Evolutionary conservation across 2,113 vertebrate genomes (phyloP).

Genomic region (Zootoca vivipara): DNA sequence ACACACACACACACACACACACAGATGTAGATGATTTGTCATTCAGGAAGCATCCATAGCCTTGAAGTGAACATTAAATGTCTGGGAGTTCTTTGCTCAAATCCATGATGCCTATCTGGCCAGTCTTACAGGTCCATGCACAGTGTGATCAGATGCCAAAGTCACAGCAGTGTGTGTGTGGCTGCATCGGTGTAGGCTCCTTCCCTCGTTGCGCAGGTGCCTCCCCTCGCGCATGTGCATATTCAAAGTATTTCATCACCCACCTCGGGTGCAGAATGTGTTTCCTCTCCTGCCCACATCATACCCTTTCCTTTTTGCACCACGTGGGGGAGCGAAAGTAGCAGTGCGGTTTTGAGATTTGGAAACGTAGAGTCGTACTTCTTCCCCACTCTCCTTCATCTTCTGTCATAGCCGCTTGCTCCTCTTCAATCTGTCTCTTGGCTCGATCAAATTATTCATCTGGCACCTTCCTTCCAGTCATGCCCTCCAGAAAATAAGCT

Average conservation of each 20-base stretch:
- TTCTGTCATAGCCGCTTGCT: neutral
- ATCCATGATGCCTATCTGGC: neutral
- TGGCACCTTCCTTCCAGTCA: neutral
- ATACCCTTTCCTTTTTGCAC: neutral
- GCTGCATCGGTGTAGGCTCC: neutral
- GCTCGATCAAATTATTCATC: neutral
- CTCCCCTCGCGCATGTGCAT: neutral
- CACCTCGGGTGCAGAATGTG: too few relatives aligned
- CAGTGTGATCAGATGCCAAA: too few relatives aligned
- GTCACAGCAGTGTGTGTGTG: neutral
- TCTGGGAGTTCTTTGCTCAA: neutral
- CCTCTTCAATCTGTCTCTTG: too few relatives aligned
- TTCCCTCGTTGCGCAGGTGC: neutral
- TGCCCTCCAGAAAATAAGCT: neutral
- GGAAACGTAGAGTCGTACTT: neutral
- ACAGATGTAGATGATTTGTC: neutral
- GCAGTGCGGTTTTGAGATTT: neutral
- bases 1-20: neutral
- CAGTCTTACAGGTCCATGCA: neutral
- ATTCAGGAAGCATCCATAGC: neutral
- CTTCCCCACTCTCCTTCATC: neutral
- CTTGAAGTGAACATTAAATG: neutral
- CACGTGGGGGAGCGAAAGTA: neutral
- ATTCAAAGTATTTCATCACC: neutral
- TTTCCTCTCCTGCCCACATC: neutral